phyloP scores from a whole-genome alignment of 2,888 invertebrate species.

The Sinopyrophorus schimmeli region DNA sequence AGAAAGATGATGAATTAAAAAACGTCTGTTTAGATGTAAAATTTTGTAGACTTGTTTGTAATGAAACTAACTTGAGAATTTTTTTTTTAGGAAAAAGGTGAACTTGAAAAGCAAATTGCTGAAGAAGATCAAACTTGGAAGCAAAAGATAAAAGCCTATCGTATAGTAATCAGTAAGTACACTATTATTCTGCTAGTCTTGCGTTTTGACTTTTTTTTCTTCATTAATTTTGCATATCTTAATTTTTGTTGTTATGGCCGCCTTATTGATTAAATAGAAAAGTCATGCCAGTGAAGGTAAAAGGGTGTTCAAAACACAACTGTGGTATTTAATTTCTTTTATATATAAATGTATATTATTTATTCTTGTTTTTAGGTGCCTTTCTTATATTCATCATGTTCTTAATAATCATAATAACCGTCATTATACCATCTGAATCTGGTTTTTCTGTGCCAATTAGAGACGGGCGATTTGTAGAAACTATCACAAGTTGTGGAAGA shows the following conservation, averaged over 20 bases:
- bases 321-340: conserved; percentile 6
- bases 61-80: background rate
- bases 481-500: conserved; percentile 76
- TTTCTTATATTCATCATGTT: conserved; percentile 64
- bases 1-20: conserved; percentile 73
- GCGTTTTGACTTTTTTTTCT: background rate
- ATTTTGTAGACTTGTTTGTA: too few relatives aligned
- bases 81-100: conserved; percentile 55
- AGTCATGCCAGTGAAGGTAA: background rate
- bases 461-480: conserved; percentile 72
- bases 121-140: conserved; percentile 58
- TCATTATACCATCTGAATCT: conserved; percentile 63
- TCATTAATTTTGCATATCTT: background rate
- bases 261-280: background rate
- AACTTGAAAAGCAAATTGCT: conserved; percentile 60
- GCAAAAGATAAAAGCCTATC: conserved; percentile 66
- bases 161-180: conserved; percentile 65
- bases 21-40: conserved; percentile 66
- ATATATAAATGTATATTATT: too few relatives aligned
- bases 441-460: conserved; percentile 65
- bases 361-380: conserved; percentile 60
- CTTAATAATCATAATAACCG: conserved; percentile 65
- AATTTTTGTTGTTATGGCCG: background rate
- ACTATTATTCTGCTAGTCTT: background rate
- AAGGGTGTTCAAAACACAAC: background rate